Base-by-base conservation (phyloP, 2,797 vertebrate species). In the Myiotriccus ornatus region DNA sequence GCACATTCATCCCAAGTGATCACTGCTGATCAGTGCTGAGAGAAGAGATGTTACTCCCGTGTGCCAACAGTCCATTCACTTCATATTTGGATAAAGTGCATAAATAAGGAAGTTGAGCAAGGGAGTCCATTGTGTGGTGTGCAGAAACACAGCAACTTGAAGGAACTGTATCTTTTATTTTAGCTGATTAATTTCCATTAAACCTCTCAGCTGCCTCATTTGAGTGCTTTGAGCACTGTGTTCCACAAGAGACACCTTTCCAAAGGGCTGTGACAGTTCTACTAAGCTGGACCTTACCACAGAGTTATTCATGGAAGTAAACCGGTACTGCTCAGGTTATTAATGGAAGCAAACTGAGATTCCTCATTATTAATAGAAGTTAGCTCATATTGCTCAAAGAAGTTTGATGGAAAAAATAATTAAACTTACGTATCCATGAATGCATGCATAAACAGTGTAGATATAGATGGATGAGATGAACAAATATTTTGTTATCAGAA, bases 351-450 rank as follows among this genome's bases (percentile, higher is more conserved):
- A 64, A 70, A 84, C 4, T 39, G 50, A 46, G 14, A 64, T 34
- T 57, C 44, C 64, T 50, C n/a, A 15, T 59, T 80, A 47, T 56
- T 73, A 52, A 60, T 34, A 60, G 34, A 60, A 41, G 21, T 9
- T n/a, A 87, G 67, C 12, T 3, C 5, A n/a, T 49, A 50, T 27
- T 82, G n/a, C 43, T 69, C 27, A 25, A 34, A 74, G 9, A 57
- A 70, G 35, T 41, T 46, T 35, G 28, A 77, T 25, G 34, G 2
- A 87, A 81, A 56, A 46, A 69, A 3, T 5, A 62, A 67, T 37
- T 69, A 57, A 52, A 60, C 14, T 49, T 44, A 7, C 0, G 10
- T 27, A 69, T 16, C 6, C 20, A 18, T 1, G 0, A 23, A 6
- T 32, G 7, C 12, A 34, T 7, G 37, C 8, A 27, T 52, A 30